Base-by-base conservation (phyloP, 2,888 invertebrate genomes). In the Meteorus colon region DNA sequence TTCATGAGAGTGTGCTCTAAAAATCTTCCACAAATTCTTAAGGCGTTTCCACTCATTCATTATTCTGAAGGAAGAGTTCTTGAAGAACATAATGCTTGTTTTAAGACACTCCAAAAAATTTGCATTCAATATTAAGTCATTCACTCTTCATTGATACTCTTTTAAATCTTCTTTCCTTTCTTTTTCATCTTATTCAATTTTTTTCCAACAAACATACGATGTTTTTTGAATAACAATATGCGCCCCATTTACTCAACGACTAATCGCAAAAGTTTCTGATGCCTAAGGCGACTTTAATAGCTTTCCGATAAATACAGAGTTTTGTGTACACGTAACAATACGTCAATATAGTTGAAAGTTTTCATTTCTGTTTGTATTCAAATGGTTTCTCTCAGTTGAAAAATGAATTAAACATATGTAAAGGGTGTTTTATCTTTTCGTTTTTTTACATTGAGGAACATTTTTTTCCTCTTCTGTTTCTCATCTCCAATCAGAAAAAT, bases 201-300 rank as follows among this genome's bases (percentile, higher is more conserved):
- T n/a, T 4, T 19, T 55, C 5, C 8, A 24, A 34, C 3, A 5
- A 24, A 24, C 19, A 6, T 55, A 55, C 55, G 19, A 55, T 55
- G 55, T 55, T 55, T 55, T 55, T 24, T 55, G 4, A 24, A 41
- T 41, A 41, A 24, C 19, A 55, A 55, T 19, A 55, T 55, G 8
- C 31, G 31, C 29, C 31, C 16, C 31, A 63, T 63, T 63, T 63
- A 63, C 29, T 34, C 34, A n/a, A 14, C 31, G 14, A 34, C 63
- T 63, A 63, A 31, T 63, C 63, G 63, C n/a, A n/a, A 63, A 63
- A 63, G 14, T 34, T 63, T 31, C 63, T 2, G 8, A 29, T 63
- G 63, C 63, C 63, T 31, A 63, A 63, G 63, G 63, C 63, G 16
- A 63, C 31, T 63, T 63, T 63, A 63, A 63, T 63, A 16, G n/a